phyloP scores from a whole-genome alignment of 2,797 vertebrate species.

The Xenops minutus region DNA sequence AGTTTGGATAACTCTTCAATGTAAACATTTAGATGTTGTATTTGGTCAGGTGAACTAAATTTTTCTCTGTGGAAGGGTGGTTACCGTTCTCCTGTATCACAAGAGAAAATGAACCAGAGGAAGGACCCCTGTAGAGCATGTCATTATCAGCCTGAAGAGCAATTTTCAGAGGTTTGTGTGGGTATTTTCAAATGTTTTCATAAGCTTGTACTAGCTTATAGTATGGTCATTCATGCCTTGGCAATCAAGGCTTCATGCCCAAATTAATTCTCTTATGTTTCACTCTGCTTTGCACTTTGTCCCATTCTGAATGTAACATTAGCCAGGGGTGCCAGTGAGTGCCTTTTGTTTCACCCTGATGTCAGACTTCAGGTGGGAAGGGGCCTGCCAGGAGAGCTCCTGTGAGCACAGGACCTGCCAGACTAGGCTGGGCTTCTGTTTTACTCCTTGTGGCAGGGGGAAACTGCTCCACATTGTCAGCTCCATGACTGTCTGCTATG shows the following conservation, averaged over 20 bases:
- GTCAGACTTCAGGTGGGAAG: neutral
- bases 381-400: neutral
- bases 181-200: neutral
- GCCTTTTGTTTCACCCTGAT: too few species aligned
- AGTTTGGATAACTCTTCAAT: neutral
- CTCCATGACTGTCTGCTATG: neutral
- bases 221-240: neutral
- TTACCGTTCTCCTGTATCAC: neutral
- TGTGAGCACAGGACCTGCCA: neutral
- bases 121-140: neutral
- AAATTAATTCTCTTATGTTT: neutral
- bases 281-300: neutral
- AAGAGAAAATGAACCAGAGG: neutral
- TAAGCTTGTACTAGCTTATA: neutral
- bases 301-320: neutral
- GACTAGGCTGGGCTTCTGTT: neutral
- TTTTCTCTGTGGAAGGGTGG: neutral
- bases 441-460: neutral
- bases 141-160: neutral
- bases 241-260: neutral
- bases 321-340: neutral
- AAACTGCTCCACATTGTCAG: neutral
- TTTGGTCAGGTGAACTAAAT: neutral
- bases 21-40: neutral
- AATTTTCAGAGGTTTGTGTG: neutral